Evolutionary conservation across 2,113 vertebrate genomes (phyloP), one percentile per base, ranked within the genome.

Genomic region (Perca fluviatilis): DNA sequence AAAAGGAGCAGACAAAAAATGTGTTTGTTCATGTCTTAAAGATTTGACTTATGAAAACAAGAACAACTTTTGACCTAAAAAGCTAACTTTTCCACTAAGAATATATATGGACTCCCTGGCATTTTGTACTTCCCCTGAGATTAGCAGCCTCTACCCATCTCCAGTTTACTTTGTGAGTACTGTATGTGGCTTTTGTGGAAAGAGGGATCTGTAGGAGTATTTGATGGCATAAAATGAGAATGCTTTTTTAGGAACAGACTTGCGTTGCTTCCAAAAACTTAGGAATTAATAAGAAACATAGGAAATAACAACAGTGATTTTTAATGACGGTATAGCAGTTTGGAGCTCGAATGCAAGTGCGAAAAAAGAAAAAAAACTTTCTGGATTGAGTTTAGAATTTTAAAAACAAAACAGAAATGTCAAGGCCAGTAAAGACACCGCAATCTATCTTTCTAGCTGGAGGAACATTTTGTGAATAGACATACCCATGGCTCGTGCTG

Each of bases 401-500:
- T 57, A 14, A 47, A 77, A 77, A 57, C 18, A 21, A 67, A 57
- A 5, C 15, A 36, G 10, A 49, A 14, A 62, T 50, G 40, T n/a
- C 25, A 13, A 50, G 11, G 18, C 3, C 1, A 19, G 15, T 21
- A 19, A 62, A 7, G 27, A 40, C 4, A n/a, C 21, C 40, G 47
- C n/a, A 46, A 13, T 53, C 19, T 36, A 9, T 53, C 19, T 5
- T 53, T 21, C 19, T 3, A n/a, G 27, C 27, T 56, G 2, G 33
- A 56, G 36, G 30, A 6, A 53, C 14, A 53, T 6, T 0, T 21
- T 10, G 6, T 4, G 7, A 19, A 18, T 4, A 21, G 18, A 57
- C 68, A 1, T 74, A 92, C 95, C 93, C 91, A 94, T 92, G 25
- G 92, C 30, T 0, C 79, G 71, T 43, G 93, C 94, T 91, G 97